Percentiles rank a stretch among this genome's conserved stretches.
These are phyloP conservation scores for Epinotia brunnichana DNA, from an alignment of 2,888 invertebrate genomes.

Conservation along the genomic window DNA sequence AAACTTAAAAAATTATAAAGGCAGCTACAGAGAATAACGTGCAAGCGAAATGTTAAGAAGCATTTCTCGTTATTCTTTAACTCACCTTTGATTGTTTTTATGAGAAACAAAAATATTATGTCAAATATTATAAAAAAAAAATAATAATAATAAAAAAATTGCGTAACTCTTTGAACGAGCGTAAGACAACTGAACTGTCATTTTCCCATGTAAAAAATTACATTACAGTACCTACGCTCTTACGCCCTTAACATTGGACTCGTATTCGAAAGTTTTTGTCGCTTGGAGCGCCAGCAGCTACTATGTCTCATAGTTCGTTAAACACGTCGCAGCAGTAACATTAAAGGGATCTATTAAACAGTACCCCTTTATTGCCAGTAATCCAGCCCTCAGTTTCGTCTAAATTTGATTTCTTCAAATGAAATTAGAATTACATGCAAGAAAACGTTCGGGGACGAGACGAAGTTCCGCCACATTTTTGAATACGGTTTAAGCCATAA, in stretches of 20 bases:
- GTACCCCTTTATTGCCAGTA: conserved; percentile 34
- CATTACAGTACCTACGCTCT: background rate
- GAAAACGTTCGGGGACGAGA: conserved; percentile 57
- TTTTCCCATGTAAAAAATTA: too few species aligned
- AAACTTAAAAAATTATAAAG: too few species aligned
- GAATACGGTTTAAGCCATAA: conserved; percentile 44
- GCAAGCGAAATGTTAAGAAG: too few species aligned
- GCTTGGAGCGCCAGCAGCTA: background rate
- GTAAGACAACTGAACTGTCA: too few species aligned
- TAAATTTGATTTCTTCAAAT: conserved; percentile 56
- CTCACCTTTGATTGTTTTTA: too few species aligned
- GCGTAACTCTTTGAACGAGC: too few species aligned
- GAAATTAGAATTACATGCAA: conserved; percentile 64
- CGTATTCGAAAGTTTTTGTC: background rate
- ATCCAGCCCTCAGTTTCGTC: conserved; percentile 43
- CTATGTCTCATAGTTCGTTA: conserved; percentile 24
- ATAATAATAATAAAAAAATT: too few species aligned
- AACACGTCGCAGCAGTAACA: conserved; percentile 23
- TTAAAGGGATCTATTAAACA: conserved; percentile 32
- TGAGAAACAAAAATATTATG: background rate
- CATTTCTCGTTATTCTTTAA: too few species aligned
- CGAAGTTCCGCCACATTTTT: conserved; percentile 57
- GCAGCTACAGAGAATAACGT: too few species aligned
- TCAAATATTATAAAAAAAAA: too few species aligned
- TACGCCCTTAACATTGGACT: background rate